Evolutionary conservation across 2,113 vertebrate species (phyloP).

Genomic region (Nycticorax nycticorax): DNA sequence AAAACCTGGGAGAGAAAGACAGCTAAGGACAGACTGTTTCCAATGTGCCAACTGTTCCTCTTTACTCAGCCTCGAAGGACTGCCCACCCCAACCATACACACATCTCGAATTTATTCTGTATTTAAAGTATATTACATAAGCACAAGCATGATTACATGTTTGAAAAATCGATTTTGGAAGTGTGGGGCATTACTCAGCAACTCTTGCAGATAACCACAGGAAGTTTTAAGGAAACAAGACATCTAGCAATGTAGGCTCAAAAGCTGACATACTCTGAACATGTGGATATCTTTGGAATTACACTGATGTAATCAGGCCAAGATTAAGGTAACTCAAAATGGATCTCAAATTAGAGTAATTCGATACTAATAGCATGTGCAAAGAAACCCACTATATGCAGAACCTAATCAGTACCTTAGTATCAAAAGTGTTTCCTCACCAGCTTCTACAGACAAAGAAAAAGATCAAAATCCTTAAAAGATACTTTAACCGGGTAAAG

Average conservation of each 20-base stretch:
- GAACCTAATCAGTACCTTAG: background rate
- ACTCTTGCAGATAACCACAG: background rate
- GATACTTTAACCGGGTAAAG: background rate
- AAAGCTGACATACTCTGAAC: background rate
- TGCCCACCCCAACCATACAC: background rate
- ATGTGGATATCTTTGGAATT: background rate
- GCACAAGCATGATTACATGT: background rate
- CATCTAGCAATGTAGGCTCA: rapidly evolving
- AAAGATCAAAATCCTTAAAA: background rate
- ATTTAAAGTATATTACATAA: background rate
- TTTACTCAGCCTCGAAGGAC: background rate
- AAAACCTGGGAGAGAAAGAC: background rate
- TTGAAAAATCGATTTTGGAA: background rate
- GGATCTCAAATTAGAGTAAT: background rate
- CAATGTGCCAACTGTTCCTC: background rate
- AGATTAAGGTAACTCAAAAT: background rate
- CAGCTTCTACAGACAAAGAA: background rate
- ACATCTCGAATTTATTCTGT: background rate
- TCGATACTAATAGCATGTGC: background rate
- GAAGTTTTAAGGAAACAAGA: background rate
- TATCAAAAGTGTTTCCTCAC: background rate
- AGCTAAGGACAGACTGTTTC: background rate
- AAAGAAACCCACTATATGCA: background rate
- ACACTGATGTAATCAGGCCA: background rate
- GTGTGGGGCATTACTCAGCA: background rate